Percentiles rank a stretch among this genome's conserved stretches.
phyloP scores from a whole-genome alignment of 2,113 vertebrate species.

The Agelaius phoeniceus region DNA sequence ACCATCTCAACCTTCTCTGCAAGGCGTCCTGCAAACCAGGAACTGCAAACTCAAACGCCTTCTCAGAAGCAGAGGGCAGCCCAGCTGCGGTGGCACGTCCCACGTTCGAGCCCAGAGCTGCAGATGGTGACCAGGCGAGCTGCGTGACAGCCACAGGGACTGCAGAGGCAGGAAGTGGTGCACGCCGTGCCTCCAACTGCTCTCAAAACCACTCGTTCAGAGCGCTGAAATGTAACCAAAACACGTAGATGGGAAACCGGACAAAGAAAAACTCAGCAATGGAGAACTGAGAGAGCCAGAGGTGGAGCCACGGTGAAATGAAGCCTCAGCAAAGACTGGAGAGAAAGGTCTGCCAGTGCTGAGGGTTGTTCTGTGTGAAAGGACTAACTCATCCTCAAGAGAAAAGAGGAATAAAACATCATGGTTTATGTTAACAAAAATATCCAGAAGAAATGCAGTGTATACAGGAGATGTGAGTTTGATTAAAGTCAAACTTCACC shows the following conservation, averaged over 20 bases:
- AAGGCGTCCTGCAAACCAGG: neutral
- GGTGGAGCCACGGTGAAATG: neutral
- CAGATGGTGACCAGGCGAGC: conserved; percentile 38
- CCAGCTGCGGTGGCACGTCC: neutral
- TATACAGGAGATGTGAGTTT: neutral
- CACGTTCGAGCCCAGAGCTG: neutral
- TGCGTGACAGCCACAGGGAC: neutral
- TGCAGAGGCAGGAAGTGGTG: conserved; percentile 59
- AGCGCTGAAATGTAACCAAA: neutral
- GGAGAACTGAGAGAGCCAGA: neutral
- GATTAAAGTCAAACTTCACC: neutral
- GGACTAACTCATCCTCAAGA: neutral
- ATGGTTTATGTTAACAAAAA: neutral
- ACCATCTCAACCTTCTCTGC: neutral
- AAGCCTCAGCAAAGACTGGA: neutral
- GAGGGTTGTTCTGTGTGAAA: neutral
- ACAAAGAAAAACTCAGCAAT: neutral
- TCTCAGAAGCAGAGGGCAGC: neutral
- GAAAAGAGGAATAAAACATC: neutral
- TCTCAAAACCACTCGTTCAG: conserved; percentile 15
- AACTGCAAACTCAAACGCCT: neutral
- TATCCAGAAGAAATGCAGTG: neutral
- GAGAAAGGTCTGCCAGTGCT: neutral
- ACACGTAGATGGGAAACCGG: neutral
- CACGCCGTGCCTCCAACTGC: conserved; percentile 32